Percentiles rank a stretch among this genome's conserved stretches.
Conservation (phyloP, 1,140 invertebrate genomes). For the Trypoxylus dichotomus region DNA sequence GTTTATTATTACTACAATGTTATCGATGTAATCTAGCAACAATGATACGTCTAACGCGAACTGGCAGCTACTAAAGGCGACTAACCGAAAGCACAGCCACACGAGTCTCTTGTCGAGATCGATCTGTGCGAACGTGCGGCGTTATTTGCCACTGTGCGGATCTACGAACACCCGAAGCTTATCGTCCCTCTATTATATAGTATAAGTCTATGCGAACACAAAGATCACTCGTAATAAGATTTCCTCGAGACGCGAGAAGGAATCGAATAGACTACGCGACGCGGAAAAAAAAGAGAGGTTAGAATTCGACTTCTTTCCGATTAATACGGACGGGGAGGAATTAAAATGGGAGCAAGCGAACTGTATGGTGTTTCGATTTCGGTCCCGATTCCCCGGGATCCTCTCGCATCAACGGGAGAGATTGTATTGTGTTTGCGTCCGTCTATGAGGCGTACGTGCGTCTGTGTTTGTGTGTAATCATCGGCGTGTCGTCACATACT, state of each 20-base stretch:
- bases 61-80: not conserved
- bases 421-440: not conserved
- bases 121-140: not conserved
- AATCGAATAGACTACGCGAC: not conserved
- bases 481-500: slow-evolving; percentile 35
- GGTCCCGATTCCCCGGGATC: not conserved
- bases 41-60: not conserved
- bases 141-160: not conserved
- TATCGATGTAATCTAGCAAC: too few species aligned
- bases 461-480: not conserved
- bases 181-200: not conserved
- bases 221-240: too few species aligned
- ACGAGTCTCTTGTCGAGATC: not conserved
- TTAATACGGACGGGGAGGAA: too few species aligned
- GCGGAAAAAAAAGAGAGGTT: too few species aligned
- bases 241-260: not conserved
- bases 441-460: not conserved
- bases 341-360: too few species aligned
- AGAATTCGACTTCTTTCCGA: too few species aligned
- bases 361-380: too few species aligned
- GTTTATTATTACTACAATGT: too few species aligned
- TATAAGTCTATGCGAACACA: too few species aligned
- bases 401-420: not conserved
- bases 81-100: not conserved
- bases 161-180: not conserved